Evolutionary conservation across 2,888 invertebrate genomes (phyloP).

Genomic region (Microdon myrmicae): DNA sequence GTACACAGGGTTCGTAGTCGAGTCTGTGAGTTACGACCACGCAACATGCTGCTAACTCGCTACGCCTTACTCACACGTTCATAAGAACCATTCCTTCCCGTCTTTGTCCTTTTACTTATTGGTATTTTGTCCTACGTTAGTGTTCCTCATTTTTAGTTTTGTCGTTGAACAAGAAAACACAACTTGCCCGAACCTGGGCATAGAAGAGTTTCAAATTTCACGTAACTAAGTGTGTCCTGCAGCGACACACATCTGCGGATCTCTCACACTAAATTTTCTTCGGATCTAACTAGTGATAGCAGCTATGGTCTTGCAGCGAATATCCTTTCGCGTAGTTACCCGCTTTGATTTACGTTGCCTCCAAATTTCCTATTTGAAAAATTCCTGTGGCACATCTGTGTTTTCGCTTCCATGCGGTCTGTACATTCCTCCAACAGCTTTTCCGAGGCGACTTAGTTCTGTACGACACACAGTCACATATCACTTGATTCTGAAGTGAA

Average conservation of each 20-base stretch:
- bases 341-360: slow-evolving; percentile 48
- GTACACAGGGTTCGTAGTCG: no score
- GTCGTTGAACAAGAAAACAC: slow-evolving; percentile 4
- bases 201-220: not conserved
- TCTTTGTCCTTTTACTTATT: not conserved
- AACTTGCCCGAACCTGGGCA: not conserved
- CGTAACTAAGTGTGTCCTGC: not conserved
- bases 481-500: slow-evolving; percentile 29
- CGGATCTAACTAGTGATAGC: slow-evolving; percentile 5
- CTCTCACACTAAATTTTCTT: slow-evolving; percentile 6
- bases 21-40: slow-evolving; percentile 24
- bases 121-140: no score
- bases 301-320: slow-evolving; percentile 27
- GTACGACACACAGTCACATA: no score
- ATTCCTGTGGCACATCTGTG: slow-evolving; percentile 45
- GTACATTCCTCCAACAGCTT: slow-evolving; percentile 13
- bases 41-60: slow-evolving; percentile 1
- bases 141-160: no score
- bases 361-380: slow-evolving; percentile 46
- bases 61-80: slow-evolving; percentile 19
- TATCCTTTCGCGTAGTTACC: slow-evolving; percentile 42
- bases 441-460: no score
- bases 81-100: slow-evolving; percentile 7
- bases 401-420: slow-evolving; percentile 31
- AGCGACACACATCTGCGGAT: not conserved